Evolutionary conservation across 2,888 invertebrate genomes (phyloP).

Genomic region (Nudaria mundana): DNA sequence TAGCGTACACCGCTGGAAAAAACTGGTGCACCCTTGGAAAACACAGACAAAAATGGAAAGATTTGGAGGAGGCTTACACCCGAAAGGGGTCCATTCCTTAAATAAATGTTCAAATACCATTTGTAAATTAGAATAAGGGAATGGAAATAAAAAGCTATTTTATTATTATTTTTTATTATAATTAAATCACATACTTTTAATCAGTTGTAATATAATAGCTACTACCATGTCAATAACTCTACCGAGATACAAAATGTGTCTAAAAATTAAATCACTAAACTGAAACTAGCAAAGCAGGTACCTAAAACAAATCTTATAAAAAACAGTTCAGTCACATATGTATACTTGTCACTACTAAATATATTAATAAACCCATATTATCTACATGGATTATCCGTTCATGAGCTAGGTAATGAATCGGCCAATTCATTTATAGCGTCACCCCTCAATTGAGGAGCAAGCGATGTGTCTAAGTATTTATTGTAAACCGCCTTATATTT

Average conservation of each 20-base stretch:
- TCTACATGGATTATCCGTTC: slow-evolving; percentile 11
- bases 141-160: too few relatives aligned
- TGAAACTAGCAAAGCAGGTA: slow-evolving; percentile 54
- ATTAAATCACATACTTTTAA: slow-evolving; percentile 14
- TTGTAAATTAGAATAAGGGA: too few relatives aligned
- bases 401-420: slow-evolving; percentile 27
- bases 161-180: too few relatives aligned
- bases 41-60: too few relatives aligned
- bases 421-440: slow-evolving; percentile 53
- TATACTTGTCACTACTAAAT: slow-evolving; percentile 17
- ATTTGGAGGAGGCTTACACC: too few relatives aligned
- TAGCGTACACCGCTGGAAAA: too few relatives aligned
- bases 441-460: slow-evolving; percentile 83
- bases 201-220: slow-evolving; percentile 9
- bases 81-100: too few relatives aligned
- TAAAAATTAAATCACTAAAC: slow-evolving; percentile 55
- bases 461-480: slow-evolving; percentile 82
- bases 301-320: slow-evolving; percentile 54
- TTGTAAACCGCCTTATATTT: slow-evolving; percentile 86
- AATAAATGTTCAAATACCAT: too few relatives aligned
- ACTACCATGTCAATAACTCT: slow-evolving; percentile 26
- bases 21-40: too few relatives aligned
- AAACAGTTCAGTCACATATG: slow-evolving; percentile 49
- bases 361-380: slow-evolving; percentile 17
- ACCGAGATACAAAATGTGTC: slow-evolving; percentile 50